phyloP scores from a whole-genome alignment of 2,113 vertebrate species.

The Fulmarus glacialis region DNA sequence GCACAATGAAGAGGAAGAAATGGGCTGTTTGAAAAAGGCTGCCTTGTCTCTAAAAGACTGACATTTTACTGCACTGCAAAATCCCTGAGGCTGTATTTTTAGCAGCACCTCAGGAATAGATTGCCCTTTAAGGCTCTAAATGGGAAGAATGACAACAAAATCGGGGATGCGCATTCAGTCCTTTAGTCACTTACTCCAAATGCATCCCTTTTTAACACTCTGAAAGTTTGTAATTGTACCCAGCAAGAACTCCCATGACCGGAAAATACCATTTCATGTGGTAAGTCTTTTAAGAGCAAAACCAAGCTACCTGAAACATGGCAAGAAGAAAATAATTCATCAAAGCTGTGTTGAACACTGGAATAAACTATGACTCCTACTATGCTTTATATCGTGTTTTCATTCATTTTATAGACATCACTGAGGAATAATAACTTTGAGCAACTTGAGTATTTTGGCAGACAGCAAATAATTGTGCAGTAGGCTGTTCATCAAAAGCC shows the following conservation, averaged over 20 bases:
- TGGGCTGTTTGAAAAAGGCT: neutral
- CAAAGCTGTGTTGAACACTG: neutral
- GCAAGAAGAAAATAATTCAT: neutral
- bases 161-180: neutral
- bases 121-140: neutral
- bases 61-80: neutral
- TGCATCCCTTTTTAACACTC: neutral
- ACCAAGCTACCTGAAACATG: neutral
- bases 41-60: neutral
- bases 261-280: neutral
- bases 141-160: neutral
- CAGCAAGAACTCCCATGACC: neutral
- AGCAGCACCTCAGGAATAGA: neutral
- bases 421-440: neutral
- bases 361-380: neutral
- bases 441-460: neutral
- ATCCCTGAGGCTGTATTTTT: neutral
- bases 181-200: neutral
- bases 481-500: neutral
- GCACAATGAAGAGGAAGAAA: conserved; percentile 11
- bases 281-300: neutral
- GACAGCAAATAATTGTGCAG: neutral
- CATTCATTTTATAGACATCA: neutral
- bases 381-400: neutral
- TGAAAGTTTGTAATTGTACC: neutral